A percentile compares a stretch with the other conserved stretches of the same genome.
Evolutionary conservation across 2,113 vertebrate species (phyloP).

Genomic region (Onychostoma macrolepis): DNA sequence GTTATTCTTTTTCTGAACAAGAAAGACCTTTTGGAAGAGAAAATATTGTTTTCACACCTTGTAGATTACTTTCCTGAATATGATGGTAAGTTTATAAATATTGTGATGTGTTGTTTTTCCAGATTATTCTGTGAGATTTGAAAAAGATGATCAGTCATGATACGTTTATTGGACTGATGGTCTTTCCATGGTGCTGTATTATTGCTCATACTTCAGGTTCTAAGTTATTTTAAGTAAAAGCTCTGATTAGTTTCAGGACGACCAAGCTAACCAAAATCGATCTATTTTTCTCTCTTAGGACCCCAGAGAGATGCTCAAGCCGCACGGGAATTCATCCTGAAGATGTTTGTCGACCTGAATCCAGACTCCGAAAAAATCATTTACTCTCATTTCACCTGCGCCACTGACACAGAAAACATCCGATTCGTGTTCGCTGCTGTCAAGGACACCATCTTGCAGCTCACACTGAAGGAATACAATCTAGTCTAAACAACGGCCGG

Average conservation of each 20-base stretch:
- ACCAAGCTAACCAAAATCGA: background rate
- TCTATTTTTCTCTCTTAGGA: conserved; percentile 67
- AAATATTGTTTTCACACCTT: conserved; percentile 88
- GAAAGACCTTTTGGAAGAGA: conserved; percentile 88
- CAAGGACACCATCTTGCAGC: conserved; percentile 79
- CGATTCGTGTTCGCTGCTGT: conserved; percentile 75
- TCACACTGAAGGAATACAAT: conserved; percentile 82
- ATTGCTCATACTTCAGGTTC: background rate
- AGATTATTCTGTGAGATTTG: background rate
- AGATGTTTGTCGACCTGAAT: conserved; percentile 84
- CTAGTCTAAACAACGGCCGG: conserved; percentile 70
- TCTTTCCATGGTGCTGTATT: background rate
- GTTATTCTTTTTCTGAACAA: conserved; percentile 91
- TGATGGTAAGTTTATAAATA: conserved; percentile 73
- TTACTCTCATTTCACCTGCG: conserved; percentile 82
- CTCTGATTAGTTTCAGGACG: background rate
- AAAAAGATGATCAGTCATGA: background rate
- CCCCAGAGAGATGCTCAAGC: conserved; percentile 80
- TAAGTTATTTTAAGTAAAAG: background rate
- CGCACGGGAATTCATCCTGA: conserved; percentile 84
- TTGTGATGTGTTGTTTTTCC: background rate
- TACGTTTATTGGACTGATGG: background rate
- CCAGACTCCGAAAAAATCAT: conserved; percentile 83
- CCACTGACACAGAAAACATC: conserved; percentile 78
- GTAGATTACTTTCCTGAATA: conserved; percentile 90